Conservation (phyloP, 2,113 vertebrate species). For the Psilopogon haemacephalus region DNA sequence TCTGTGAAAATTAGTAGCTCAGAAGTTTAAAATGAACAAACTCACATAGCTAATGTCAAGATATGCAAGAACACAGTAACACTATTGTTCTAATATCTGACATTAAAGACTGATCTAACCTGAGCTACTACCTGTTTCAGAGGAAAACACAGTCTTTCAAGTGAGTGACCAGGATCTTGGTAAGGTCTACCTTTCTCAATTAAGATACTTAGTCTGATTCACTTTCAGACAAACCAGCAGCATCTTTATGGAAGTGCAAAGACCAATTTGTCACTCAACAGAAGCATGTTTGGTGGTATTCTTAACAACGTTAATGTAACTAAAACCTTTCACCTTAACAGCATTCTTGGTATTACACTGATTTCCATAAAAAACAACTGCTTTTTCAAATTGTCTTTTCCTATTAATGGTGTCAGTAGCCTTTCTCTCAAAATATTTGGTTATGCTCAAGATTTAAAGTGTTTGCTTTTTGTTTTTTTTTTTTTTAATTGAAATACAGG, state of each 20-base stretch:
- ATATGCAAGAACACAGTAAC: neutral
- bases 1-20: neutral
- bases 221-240: neutral
- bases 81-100: neutral
- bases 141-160: neutral
- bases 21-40: neutral
- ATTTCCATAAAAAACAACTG: slow-evolving; percentile 16
- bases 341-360: neutral
- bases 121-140: neutral
- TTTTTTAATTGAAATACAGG: neutral
- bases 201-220: neutral
- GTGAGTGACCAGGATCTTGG: neutral
- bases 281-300: neutral
- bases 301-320: slow-evolving; percentile 10
- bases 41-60: neutral
- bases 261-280: neutral
- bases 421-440: neutral
- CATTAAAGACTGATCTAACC: neutral
- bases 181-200: neutral
- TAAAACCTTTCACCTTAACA: neutral
- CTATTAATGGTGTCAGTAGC: neutral
- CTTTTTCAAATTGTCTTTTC: slow-evolving; percentile 41
- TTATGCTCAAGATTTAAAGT: neutral
- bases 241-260: neutral
- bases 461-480: neutral